These are phyloP conservation scores for Platanista minor DNA, from an alignment of 2,113 vertebrate species.

Conservation along the genomic window DNA sequence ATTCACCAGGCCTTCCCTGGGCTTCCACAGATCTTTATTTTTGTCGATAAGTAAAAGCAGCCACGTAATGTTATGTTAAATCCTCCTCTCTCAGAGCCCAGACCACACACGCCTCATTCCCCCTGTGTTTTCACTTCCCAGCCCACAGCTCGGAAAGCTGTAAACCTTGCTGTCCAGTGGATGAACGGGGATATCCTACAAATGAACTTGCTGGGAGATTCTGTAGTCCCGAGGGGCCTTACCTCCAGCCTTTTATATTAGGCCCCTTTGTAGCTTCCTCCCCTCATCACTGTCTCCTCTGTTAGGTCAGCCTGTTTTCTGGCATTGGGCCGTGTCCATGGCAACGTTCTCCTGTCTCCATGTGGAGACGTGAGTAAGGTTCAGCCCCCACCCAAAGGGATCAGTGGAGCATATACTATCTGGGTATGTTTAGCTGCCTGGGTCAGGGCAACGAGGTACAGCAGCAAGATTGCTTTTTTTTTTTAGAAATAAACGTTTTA, in stretches of 20 bases:
- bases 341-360: not conserved
- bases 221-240: not conserved
- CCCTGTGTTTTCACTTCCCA: not conserved
- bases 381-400: not conserved
- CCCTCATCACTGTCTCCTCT: not conserved
- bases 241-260: not conserved
- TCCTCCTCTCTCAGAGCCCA: not conserved
- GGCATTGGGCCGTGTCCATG: not conserved
- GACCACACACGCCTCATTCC: fast-evolving
- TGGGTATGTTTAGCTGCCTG: not conserved
- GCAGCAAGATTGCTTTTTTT: not conserved
- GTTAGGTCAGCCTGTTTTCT: not conserved
- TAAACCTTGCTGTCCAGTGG: not conserved
- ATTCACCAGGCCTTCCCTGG: not conserved
- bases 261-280: not conserved
- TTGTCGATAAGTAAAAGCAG: not conserved
- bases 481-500: not conserved
- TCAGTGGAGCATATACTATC: not conserved
- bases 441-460: not conserved
- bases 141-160: not conserved
- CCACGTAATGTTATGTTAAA: no score
- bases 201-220: not conserved
- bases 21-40: not conserved
- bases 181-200: not conserved
- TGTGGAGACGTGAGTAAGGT: not conserved